Base-by-base conservation (phyloP, 2,888 invertebrate genomes). In the Macrophya alboannulata region DNA sequence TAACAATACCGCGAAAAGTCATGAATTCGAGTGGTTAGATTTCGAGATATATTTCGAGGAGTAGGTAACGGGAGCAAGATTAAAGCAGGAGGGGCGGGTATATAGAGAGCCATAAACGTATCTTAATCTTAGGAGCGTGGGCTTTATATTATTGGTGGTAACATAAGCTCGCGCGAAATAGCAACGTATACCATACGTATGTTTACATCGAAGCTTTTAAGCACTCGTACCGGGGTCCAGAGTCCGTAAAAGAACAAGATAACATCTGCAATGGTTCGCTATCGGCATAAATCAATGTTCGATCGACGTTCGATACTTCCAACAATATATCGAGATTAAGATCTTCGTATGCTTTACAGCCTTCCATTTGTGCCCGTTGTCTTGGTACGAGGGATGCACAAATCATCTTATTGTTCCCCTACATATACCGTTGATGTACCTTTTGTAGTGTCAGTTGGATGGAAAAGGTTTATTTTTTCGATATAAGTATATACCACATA, bases 301-400 rank as follows among this genome's bases (percentile, higher is more conserved):
- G 81, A 81, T 81, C 43, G 43, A 81, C 40, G n/a, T n/a, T n/a
- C 62, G 81, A 81, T 81, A 62, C 81, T 81, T 62, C 81, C 12
- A 81, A 81, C 81, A 81, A 81, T 81, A 81, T 81, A 81, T 81
- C 81, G 51, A 81, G 81, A 81, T 81, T 81, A 81, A 81, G 81
- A 81, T 81, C 81, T 81, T n/a, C 81, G 81, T 45, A 81, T 81
- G 81, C 62, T 81, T 81, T 62, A 81, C 81, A 81, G 45, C 81
- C 81, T 59, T 81, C 59, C 43, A 81, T 81, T 81, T 62, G 59
- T 25, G 65, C 43, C 62, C 21, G 81, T 59, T 65, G 62, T 81
- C 81, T 81, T 55, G 62, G 43, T 65, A 45, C 81, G 43, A 62
- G 81, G 43, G 81, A 81, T 43, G 62, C 81, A 81, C 81, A 81